phyloP scores from a whole-genome alignment of 1,140 invertebrate species.

The Heliconius nattereri region DNA sequence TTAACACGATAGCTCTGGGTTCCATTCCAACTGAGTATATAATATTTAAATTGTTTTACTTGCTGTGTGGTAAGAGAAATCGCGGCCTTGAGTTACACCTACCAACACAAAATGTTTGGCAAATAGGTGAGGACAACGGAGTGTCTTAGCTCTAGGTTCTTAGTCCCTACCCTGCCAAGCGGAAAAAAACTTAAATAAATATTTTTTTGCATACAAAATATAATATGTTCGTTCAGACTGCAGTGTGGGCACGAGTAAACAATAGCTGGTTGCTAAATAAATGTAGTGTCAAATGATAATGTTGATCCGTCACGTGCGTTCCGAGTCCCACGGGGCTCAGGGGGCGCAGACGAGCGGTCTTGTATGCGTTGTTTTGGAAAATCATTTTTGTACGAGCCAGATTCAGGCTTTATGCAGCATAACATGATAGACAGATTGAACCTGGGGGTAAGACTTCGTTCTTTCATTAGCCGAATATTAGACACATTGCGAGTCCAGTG shows the following conservation, averaged over 20 bases:
- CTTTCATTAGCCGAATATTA: too few species aligned
- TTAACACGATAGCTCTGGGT: neutral
- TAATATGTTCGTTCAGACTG: neutral
- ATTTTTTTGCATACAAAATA: neutral
- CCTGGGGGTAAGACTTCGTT: too few species aligned
- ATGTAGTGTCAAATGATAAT: conserved; percentile 81
- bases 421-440: too few species aligned
- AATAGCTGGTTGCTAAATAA: conserved; percentile 65
- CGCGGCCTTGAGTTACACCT: too few species aligned
- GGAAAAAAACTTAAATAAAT: too few species aligned
- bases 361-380: neutral
- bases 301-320: conserved; percentile 76
- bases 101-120: neutral
- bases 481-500: too few species aligned
- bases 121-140: neutral
- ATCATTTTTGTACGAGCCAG: too few species aligned
- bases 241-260: conserved; percentile 23
- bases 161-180: neutral
- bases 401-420: too few species aligned
- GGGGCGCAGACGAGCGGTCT: conserved; percentile 50
- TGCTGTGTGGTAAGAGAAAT: too few species aligned
- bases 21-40: neutral
- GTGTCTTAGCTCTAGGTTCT: neutral
- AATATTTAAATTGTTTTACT: too few species aligned
- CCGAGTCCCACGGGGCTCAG: conserved; percentile 68